These are phyloP conservation scores for Carposina sasakii DNA, from an alignment of 1,140 invertebrate genomes.

Conservation along the genomic window DNA sequence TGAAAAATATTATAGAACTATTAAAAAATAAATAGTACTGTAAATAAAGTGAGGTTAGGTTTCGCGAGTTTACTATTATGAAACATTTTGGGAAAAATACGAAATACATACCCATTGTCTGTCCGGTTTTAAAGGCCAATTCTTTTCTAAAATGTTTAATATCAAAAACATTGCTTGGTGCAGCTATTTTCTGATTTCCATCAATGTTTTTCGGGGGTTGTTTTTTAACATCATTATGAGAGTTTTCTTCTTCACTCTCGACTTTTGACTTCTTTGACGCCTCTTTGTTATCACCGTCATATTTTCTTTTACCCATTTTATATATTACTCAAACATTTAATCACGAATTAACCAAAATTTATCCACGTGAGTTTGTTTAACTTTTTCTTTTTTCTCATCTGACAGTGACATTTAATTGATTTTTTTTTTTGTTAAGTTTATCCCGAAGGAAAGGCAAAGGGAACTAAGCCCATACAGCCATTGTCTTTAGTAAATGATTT, in stretches of 20 bases:
- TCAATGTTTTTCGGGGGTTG: conserved; percentile 22
- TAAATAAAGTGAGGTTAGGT: neutral
- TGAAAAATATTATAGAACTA: neutral
- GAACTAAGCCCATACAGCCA: no score
- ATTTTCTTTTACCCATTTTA: conserved; percentile 62
- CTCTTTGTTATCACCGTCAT: conserved; percentile 29
- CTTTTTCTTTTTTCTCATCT: conserved; percentile 19
- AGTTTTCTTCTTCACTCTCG: no score
- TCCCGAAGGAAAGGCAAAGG: no score
- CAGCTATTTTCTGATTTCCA: conserved; percentile 18
- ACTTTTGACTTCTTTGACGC: conserved; percentile 29
- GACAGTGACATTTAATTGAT: conserved; percentile 4
- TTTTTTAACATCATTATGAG: conserved; percentile 21
- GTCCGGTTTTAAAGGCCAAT: conserved; percentile 45
- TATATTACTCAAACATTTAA: conserved; percentile 8
- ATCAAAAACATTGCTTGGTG: conserved; percentile 43
- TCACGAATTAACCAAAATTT: conserved; percentile 3
- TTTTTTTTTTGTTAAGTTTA: no score
- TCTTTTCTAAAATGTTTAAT: conserved; percentile 70
- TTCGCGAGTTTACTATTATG: neutral
- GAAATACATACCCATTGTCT: conserved; percentile 54
- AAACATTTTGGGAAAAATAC: neutral
- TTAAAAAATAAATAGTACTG: conserved; percentile 1
- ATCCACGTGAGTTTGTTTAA: conserved; percentile 50
- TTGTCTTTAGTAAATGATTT: no score